phyloP scores from a whole-genome alignment of 2,888 invertebrate genomes.

The Campaea margaritaria region DNA sequence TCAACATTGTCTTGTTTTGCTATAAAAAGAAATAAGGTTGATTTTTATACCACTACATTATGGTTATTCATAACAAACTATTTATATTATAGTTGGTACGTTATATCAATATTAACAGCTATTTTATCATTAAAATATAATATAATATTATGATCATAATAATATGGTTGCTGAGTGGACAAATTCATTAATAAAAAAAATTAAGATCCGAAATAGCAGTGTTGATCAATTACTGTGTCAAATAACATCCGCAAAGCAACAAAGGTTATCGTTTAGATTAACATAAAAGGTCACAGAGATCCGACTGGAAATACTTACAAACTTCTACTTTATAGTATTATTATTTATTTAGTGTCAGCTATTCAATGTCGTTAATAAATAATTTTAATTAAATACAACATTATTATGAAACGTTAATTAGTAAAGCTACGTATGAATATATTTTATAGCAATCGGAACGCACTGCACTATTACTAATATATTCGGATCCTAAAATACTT shows the following conservation, averaged over 20 bases:
- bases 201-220: not conserved
- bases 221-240: conserved; percentile 13
- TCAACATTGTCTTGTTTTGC: conserved; percentile 12
- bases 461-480: no score
- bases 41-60: not conserved
- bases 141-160: no score
- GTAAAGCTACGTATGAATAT: no score
- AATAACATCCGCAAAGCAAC: conserved; percentile 71
- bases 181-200: no score
- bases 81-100: no score
- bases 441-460: no score
- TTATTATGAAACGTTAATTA: not conserved
- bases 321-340: conserved; percentile 4
- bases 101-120: not conserved
- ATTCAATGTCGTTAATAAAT: conserved; percentile 9
- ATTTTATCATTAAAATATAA: no score
- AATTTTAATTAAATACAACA: not conserved
- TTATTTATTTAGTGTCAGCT: conserved; percentile 22
- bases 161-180: no score
- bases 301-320: conserved; percentile 20
- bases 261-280: conserved; percentile 54
- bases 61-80: not conserved
- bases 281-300: conserved; percentile 47
- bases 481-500: no score
- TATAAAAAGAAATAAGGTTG: not conserved